These are phyloP conservation scores for Synergus umbraculus DNA, from an alignment of 2,888 invertebrate species.

Conservation along the genomic window DNA sequence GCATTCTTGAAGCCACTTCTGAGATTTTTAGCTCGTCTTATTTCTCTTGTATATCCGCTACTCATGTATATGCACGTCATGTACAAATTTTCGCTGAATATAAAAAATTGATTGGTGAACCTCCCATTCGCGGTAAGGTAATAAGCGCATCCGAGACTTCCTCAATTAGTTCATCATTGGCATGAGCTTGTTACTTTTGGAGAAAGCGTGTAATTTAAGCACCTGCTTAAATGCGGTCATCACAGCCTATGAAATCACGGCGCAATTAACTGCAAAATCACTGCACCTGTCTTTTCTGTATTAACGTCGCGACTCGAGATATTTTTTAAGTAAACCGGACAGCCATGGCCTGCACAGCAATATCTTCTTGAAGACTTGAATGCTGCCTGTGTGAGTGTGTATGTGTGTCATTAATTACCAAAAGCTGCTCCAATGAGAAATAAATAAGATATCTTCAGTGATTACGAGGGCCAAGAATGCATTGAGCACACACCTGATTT, in stretches of 20 bases:
- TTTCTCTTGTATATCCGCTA: neutral
- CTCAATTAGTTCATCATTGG: conserved; percentile 26
- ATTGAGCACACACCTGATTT: conserved; percentile 8
- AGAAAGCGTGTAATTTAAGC: conserved; percentile 38
- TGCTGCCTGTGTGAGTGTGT: too few relatives aligned
- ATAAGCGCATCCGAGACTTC: conserved; percentile 6
- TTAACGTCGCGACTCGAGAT: neutral
- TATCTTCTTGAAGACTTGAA: neutral
- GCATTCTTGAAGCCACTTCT: conserved; percentile 17
- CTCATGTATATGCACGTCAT: conserved; percentile 9
- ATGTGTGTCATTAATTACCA: conserved; percentile 9
- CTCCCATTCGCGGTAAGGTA: conserved; percentile 13
- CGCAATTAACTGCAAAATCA: conserved; percentile 29
- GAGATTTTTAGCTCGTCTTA: conserved; percentile 24
- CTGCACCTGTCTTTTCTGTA: conserved; percentile 30
- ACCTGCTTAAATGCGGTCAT: conserved; percentile 29
- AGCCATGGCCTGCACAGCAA: neutral
- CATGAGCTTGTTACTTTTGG: conserved; percentile 26
- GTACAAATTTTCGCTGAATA: conserved; percentile 20
- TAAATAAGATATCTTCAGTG: conserved; percentile 1
- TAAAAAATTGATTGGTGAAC: conserved; percentile 33
- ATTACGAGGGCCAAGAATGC: conserved; percentile 5
- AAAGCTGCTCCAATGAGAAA: neutral
- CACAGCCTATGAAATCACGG: neutral
- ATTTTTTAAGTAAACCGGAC: conserved; percentile 1